A percentile compares a stretch with the other conserved stretches of the same genome.
phyloP scores from a whole-genome alignment of 1,140 invertebrate species.

The Hylyphantes graminicola region DNA sequence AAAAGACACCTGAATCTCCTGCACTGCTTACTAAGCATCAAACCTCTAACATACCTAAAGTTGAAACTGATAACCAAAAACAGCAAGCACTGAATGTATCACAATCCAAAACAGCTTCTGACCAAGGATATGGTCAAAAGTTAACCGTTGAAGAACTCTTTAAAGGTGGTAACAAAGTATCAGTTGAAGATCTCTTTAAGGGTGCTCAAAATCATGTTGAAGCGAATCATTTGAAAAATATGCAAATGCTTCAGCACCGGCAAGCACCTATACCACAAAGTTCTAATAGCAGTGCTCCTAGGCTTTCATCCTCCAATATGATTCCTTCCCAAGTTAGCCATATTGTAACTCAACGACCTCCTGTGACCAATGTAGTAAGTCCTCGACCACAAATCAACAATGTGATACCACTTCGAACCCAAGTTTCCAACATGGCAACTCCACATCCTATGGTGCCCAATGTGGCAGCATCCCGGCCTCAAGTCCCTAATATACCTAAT shows the following conservation, averaged over 20 bases:
- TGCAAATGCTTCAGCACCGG: background rate
- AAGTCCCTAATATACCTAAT: background rate
- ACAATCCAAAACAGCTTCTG: background rate
- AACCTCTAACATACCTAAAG: background rate
- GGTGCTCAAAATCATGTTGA: constrained; percentile 19
- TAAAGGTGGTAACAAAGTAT: constrained; percentile 31
- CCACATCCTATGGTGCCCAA: too few species aligned
- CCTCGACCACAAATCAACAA: too few species aligned
- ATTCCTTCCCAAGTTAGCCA: too few species aligned
- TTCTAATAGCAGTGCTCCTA: too few species aligned
- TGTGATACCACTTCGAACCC: too few species aligned
- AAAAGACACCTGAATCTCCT: constrained; percentile 41
- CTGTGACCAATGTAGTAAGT: too few species aligned
- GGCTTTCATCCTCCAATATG: too few species aligned
- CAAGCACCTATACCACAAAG: background rate
- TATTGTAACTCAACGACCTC: too few species aligned
- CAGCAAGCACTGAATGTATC: background rate
- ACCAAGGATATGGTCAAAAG: constrained; percentile 26
- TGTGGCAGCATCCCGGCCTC: too few species aligned
- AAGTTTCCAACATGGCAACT: too few species aligned
- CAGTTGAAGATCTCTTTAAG: constrained; percentile 53
- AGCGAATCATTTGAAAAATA: background rate
- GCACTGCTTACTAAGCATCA: constrained; percentile 10
- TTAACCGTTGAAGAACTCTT: constrained; percentile 53
- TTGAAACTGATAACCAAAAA: background rate